phyloP scores from a whole-genome alignment of 23 tunicate species.

The Oikopleura vanhoeffeni region DNA sequence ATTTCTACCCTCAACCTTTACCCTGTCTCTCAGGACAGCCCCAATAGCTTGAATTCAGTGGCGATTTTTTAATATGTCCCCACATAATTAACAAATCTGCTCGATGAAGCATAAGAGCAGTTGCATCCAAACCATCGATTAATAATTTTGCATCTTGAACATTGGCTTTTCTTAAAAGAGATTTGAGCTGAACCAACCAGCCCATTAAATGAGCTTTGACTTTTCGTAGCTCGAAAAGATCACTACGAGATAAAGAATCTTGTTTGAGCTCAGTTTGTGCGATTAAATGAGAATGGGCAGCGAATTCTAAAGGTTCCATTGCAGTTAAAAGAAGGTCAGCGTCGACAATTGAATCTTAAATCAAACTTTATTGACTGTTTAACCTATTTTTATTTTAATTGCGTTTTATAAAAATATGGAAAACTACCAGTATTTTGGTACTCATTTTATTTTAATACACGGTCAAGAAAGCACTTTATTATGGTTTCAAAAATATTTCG shows the following conservation, averaged over 20 bases:
- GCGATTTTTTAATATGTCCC: background rate
- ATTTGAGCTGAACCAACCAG: background rate
- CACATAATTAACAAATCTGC: slow-evolving; percentile 9
- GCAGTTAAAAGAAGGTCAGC: background rate
- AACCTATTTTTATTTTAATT: too few relatives aligned
- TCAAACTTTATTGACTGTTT: too few relatives aligned
- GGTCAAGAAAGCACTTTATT: too few relatives aligned
- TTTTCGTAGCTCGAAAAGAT: slow-evolving; percentile 6
- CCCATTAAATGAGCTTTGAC: slow-evolving; percentile 5
- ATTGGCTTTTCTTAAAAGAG: background rate
- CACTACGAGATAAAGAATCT: background rate
- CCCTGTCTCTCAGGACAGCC: slow-evolving; percentile 15
- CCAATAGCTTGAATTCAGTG: background rate
- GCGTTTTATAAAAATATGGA: too few relatives aligned
- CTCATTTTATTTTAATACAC: too few relatives aligned
- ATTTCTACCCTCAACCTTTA: background rate
- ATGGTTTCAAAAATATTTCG: too few relatives aligned
- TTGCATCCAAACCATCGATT: background rate
- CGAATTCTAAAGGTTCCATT: slow-evolving; percentile 9
- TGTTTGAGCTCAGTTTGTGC: background rate
- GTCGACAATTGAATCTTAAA: slow-evolving; percentile 2
- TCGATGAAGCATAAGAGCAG: slow-evolving; percentile 5
- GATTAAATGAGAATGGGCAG: slow-evolving; percentile 9
- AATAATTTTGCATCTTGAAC: background rate
- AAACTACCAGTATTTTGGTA: too few relatives aligned